A percentile compares a stretch with the other conserved stretches of the same genome.
Conservation (phyloP, 1,140 invertebrate species). For the Pararge aegeria region DNA sequence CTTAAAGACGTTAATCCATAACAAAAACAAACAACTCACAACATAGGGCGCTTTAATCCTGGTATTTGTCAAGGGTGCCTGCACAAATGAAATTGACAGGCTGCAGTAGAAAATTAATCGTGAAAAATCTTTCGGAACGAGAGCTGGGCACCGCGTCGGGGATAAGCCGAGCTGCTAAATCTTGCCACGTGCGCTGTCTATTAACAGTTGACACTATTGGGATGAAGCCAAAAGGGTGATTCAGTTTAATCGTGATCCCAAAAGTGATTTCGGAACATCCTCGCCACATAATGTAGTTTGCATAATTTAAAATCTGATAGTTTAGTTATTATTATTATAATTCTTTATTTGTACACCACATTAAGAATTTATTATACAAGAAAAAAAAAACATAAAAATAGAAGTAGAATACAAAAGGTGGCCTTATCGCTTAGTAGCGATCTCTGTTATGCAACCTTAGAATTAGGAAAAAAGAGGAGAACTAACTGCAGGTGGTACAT, state of each 20-base stretch:
- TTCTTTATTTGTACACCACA: too few species aligned
- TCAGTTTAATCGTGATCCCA: constrained; percentile 29
- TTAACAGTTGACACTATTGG: constrained; percentile 72
- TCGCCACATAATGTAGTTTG: too few species aligned
- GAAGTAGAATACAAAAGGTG: too few species aligned
- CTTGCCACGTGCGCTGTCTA: constrained; percentile 68
- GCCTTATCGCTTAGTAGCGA: too few species aligned
- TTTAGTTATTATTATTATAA: too few species aligned
- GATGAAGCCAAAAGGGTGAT: constrained; percentile 60
- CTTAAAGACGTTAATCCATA: constrained; percentile 15
- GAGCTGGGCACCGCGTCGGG: constrained; percentile 33
- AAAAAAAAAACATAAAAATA: too few species aligned
- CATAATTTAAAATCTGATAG: too few species aligned
- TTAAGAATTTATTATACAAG: too few species aligned
- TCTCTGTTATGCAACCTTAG: too few species aligned
- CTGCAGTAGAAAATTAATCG: constrained; percentile 66
- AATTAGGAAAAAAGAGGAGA: too few species aligned
- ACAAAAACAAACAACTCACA: constrained; percentile 20
- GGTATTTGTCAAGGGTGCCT: constrained; percentile 68
- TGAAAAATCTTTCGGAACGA: constrained; percentile 61
- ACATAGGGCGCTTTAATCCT: constrained; percentile 48
- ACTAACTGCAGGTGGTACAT: too few species aligned
- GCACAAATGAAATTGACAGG: constrained; percentile 72
- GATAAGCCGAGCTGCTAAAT: constrained; percentile 51
- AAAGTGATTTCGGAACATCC: not conserved